Base-by-base conservation (phyloP, 2,113 vertebrate genomes). In the Ochotona curzoniae region DNA sequence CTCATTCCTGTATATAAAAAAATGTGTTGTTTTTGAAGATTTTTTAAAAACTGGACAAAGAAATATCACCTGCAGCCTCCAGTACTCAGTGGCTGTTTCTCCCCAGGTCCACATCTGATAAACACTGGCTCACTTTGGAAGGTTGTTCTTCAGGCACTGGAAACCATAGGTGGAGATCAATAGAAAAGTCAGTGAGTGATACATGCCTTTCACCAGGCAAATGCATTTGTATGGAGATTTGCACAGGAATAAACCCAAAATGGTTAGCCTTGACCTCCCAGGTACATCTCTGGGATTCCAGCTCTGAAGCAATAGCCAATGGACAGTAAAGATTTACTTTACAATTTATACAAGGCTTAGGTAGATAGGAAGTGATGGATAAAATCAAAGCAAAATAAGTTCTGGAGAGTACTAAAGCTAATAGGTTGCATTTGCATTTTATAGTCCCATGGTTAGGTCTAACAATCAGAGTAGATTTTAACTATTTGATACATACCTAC, bases 11-110 rank as follows among this genome's bases (percentile, higher is more conserved):
- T 35, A 25, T 85, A 57, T 57, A 8, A 38, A 61, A 25, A 44
- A 13, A 51, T 76, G 25, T n/a, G 54, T 14, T 57, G 18, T 57
- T 57, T 82, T 90, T 66, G 15, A 73, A 91, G 8, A 73, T 25
- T 23, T 90, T 93, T 91, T 89, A 49, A 23, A 10, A 66, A 61
- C 74, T 80, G 84, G 38, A 28, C 14, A 80, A 81, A 12, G 75
- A 61, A 85, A 18, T 51, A 76, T 12, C 35, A 18, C 10, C 2
- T 20, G 14, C 26, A 78, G 18, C 0, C 23, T 44, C 32, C 18
- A 35, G 20, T 32, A 25, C 32, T 35, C 28, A 10, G 1, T 63
- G 30, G 57, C 60, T 44, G 67, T 35, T 78, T 70, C 71, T 83
- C 23, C 25, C 30, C 8, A n/a, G 8, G 23, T 11, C 11, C 14